These are phyloP conservation scores for Picathartes gymnocephalus DNA, from an alignment of 2,113 vertebrate species.

Conservation along the genomic window DNA sequence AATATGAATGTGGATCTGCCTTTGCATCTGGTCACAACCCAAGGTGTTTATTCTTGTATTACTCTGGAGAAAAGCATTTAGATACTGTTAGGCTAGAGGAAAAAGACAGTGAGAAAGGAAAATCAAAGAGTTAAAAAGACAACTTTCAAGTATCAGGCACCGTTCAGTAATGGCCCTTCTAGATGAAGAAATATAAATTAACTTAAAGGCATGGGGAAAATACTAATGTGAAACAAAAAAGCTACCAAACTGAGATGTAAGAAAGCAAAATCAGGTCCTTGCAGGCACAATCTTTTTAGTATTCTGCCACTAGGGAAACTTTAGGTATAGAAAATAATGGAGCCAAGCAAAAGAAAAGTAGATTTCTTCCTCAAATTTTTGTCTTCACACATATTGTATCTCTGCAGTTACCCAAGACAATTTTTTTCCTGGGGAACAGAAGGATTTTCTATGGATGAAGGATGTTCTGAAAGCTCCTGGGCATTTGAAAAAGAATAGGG, in stretches of 20 bases:
- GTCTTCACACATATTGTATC: neutral
- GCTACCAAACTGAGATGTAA: neutral
- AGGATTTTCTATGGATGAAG: neutral
- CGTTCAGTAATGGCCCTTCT: neutral
- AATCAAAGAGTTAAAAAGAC: neutral
- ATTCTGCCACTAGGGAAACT: neutral
- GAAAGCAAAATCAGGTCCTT: neutral
- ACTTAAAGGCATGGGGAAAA: neutral
- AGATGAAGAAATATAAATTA: neutral
- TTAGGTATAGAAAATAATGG: neutral
- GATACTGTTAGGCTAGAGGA: neutral
- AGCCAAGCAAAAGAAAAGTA: neutral
- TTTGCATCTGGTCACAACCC: neutral
- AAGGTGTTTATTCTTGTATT: neutral
- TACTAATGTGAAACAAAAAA: neutral
- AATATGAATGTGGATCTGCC: neutral
- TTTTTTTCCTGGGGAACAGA: neutral
- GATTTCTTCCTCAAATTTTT: neutral
- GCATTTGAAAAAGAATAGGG: neutral
- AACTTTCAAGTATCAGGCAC: neutral
- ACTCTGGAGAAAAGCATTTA: neutral
- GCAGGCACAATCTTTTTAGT: neutral
- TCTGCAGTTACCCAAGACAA: neutral
- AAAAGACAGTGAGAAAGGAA: neutral
- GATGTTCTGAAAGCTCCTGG: neutral